Evolutionary conservation across 2,113 vertebrate genomes (phyloP), one percentile per base, ranked within the genome.

Genomic region (Vulpes vulpes): DNA sequence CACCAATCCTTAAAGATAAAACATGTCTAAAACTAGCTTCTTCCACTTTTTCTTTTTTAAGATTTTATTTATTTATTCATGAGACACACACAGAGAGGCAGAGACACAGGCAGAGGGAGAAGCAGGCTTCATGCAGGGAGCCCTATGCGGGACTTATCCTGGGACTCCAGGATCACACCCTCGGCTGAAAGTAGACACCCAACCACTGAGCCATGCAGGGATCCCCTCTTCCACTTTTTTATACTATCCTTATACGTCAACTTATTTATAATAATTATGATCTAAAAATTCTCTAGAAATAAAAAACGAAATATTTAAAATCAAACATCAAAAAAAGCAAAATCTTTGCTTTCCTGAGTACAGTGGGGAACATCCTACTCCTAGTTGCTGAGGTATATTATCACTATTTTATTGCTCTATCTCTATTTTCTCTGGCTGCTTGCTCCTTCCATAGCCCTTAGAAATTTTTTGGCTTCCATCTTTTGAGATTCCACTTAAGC

Each of bases 381-480:
- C 62, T 10, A 43, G 15, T 94, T 91, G 15, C 32, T 65, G 16
- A 59, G 32, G 1, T 30, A 65, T 69, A 30, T 22, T 71, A 43
- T 53, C 19, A 69, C 20, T 51, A 2, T 78, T 91, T 86, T 23
- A 35, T 30, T 49, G 8, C 55, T 85, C 17, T 65, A 0, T 43
- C 20, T 90, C 5, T 87, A 51, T 69, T 65, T 8, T 84, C 2
- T 83, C 15, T 80, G 53, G 15, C 49, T 87, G 57, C 35, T 87
- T 83, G 78, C 17, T 88, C 25, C 80, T 96, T 92, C 51, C 12
- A 59, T n/a, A 80, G 49, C 19, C 12, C 20, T 96, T 65, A 96
- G 65, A 92, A 60, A 51, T 64, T 65, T 16, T 92, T 91, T 94
- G 23, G 38, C 65, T 94, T 95, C 22, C 12, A 16, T 93, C 11